Evolutionary conservation across 2,797 vertebrate genomes (phyloP).

Genomic region (Micrastur ruficollis): DNA sequence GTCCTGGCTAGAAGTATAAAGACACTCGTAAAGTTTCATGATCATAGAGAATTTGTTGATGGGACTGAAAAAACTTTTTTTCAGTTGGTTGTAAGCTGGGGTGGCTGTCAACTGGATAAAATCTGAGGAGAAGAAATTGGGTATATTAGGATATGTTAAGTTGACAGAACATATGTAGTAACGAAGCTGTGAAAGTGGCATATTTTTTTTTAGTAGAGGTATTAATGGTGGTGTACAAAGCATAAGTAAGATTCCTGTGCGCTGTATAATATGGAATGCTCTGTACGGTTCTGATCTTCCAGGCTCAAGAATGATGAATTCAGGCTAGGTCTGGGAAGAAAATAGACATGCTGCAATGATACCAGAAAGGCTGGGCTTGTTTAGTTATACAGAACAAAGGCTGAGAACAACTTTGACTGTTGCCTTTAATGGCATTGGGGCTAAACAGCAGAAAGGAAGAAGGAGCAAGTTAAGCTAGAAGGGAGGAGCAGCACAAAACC

Average conservation of each 20-base stretch:
- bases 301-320: neutral
- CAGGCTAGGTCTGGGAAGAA: neutral
- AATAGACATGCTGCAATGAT: neutral
- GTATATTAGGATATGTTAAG: neutral
- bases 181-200: neutral
- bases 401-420: neutral
- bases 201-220: neutral
- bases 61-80: neutral
- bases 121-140: neutral
- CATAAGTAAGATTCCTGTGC: neutral
- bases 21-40: neutral
- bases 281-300: neutral
- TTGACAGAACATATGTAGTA: neutral
- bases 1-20: neutral
- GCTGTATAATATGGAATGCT: neutral
- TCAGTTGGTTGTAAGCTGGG: neutral
- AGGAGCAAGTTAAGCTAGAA: neutral
- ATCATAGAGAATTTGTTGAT: neutral
- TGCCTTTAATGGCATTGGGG: neutral
- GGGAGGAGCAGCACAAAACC: neutral
- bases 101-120: neutral
- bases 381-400: neutral
- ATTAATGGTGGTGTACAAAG: neutral
- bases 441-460: neutral
- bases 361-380: neutral